phyloP scores from a whole-genome alignment of 2,888 invertebrate genomes.

The Lasioglossum vierecki region DNA sequence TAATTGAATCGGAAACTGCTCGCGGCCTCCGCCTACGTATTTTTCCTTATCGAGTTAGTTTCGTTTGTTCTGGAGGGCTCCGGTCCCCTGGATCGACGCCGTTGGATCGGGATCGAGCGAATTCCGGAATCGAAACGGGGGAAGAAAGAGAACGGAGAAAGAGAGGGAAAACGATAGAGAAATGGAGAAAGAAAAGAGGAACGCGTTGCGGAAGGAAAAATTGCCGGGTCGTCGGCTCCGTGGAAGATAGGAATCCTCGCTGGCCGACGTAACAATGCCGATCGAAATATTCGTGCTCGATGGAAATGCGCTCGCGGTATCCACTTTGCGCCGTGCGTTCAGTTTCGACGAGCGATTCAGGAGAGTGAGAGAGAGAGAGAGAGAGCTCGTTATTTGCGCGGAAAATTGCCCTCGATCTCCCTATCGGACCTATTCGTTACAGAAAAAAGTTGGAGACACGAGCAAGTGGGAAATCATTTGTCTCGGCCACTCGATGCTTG shows the following conservation, averaged over 20 bases:
- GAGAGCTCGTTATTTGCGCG: conserved; percentile 7
- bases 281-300: conserved; percentile 33
- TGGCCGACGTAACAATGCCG: conserved; percentile 24
- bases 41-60: conserved; percentile 15
- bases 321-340: not conserved
- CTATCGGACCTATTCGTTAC: not conserved
- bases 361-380: not conserved
- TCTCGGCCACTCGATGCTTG: not conserved
- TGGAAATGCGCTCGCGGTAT: conserved; percentile 23
- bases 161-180: not conserved
- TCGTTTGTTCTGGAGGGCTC: conserved; percentile 7
- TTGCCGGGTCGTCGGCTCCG: conserved; percentile 18
- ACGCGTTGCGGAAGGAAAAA: conserved; percentile 16
- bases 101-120: not conserved
- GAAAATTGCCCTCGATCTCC: not conserved
- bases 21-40: not conserved
- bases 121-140: not conserved
- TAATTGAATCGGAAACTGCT: conserved; percentile 25
- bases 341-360: not conserved
- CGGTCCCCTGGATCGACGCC: not conserved
- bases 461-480: not conserved
- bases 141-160: not conserved
- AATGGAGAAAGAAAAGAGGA: not conserved
- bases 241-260: conserved; percentile 15
- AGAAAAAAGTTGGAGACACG: not conserved